phyloP scores from a whole-genome alignment of 92 coral and sea anemone species.

The Desmophyllum pertusum region DNA sequence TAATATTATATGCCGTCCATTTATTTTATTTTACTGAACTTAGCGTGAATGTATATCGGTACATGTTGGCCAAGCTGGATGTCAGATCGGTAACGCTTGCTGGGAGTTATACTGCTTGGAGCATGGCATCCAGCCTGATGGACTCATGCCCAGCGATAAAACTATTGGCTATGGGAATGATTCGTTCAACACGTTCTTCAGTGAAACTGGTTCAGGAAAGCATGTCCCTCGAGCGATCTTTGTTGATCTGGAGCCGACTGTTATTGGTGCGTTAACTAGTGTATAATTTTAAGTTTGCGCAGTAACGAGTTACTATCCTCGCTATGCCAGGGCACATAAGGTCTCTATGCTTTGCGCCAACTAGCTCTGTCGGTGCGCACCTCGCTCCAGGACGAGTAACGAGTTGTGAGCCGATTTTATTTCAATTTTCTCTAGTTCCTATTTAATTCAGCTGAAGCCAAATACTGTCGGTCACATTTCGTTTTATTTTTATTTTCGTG shows the following conservation, averaged over 20 bases:
- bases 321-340: too few species aligned
- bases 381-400: too few species aligned
- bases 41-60: constrained; percentile 50
- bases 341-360: too few species aligned
- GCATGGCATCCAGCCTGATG: constrained; percentile 93
- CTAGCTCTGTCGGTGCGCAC: too few species aligned
- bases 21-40: background rate
- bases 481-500: background rate
- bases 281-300: too few species aligned
- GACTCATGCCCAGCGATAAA: constrained; percentile 86
- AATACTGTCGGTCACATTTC: background rate
- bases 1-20: too few species aligned
- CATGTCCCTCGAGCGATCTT: constrained; percentile 78
- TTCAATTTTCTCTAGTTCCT: background rate
- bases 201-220: constrained; percentile 71
- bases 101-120: constrained; percentile 95
- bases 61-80: constrained; percentile 92
- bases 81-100: constrained; percentile 88
- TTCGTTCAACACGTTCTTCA: constrained; percentile 59
- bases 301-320: too few species aligned
- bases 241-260: constrained; percentile 75
- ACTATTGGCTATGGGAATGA: constrained; percentile 68
- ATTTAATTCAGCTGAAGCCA: background rate
- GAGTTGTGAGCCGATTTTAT: background rate
- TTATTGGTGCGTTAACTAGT: constrained; percentile 51